These are phyloP conservation scores for Mustelus asterias DNA, from an alignment of 2,113 vertebrate species.

Conservation along the genomic window DNA sequence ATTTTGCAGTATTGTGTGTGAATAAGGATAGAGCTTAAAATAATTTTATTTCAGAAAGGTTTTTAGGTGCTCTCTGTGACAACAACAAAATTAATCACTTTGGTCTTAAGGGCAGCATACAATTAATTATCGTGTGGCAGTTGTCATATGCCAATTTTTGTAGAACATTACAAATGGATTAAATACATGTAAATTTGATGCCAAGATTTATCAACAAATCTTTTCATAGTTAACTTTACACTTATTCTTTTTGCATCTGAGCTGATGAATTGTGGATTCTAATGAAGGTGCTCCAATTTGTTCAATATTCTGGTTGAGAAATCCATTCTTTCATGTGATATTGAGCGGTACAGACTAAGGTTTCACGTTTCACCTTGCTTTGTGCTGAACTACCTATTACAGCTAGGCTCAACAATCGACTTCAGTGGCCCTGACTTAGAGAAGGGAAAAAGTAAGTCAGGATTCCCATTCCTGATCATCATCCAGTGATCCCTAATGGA, in stretches of 20 bases:
- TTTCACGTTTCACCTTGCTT: neutral
- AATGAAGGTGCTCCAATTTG: neutral
- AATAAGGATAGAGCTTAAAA: neutral
- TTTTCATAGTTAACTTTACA: neutral
- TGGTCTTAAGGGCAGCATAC: neutral
- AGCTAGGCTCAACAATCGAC: neutral
- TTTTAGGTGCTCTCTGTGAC: neutral
- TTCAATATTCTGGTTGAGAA: neutral
- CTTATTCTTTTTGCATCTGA: neutral
- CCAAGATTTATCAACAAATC: neutral
- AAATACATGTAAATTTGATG: neutral
- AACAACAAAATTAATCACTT: neutral
- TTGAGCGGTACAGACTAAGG: neutral
- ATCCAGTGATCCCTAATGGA: neutral
- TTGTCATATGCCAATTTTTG: neutral
- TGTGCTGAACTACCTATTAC: neutral
- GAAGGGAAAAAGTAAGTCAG: neutral
- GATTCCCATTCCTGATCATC: neutral
- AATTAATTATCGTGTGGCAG: neutral
- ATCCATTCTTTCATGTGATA: neutral
- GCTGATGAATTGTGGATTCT: neutral
- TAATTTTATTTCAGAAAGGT: neutral
- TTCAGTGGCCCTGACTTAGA: neutral
- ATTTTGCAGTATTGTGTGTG: neutral
- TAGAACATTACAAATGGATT: neutral